A percentile compares a stretch with the other conserved stretches of the same genome.
phyloP scores from a whole-genome alignment of 2,888 invertebrate genomes.

The Meloe dianella region DNA sequence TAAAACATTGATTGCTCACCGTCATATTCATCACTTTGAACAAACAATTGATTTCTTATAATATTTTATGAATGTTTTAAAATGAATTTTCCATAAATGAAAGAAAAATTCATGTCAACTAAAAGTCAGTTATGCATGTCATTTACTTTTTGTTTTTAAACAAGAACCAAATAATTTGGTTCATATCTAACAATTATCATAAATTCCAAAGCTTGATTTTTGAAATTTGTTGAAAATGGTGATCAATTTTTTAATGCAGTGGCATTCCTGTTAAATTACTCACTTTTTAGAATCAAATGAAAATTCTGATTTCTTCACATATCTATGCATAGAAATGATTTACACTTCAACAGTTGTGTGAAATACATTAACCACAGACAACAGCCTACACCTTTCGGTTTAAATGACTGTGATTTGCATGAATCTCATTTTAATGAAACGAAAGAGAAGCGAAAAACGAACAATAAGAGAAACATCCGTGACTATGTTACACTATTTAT shows the following conservation, averaged over 20 bases:
- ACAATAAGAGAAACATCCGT: not conserved
- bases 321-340: slow-evolving; percentile 29
- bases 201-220: too few species aligned
- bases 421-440: slow-evolving; percentile 2
- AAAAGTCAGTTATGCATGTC: too few species aligned
- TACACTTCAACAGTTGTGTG: slow-evolving; percentile 35
- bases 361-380: slow-evolving; percentile 19
- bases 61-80: too few species aligned
- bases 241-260: not conserved
- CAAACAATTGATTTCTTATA: too few species aligned
- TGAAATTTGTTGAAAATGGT: not conserved
- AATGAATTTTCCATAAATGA: too few species aligned
- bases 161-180: too few species aligned
- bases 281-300: slow-evolving; percentile 36
- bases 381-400: slow-evolving; percentile 15
- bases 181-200: not conserved
- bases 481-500: slow-evolving; percentile 1
- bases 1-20: too few species aligned
- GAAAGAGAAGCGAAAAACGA: not conserved
- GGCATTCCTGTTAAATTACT: not conserved
- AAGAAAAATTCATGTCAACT: too few species aligned
- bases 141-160: too few species aligned
- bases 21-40: too few species aligned
- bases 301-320: slow-evolving; percentile 38
- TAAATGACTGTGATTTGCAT: slow-evolving; percentile 17